Percentiles rank a stretch among this genome's conserved stretches.
These are phyloP conservation scores for Thecophora atra DNA, from an alignment of 2,888 invertebrate genomes.

Conservation along the genomic window DNA sequence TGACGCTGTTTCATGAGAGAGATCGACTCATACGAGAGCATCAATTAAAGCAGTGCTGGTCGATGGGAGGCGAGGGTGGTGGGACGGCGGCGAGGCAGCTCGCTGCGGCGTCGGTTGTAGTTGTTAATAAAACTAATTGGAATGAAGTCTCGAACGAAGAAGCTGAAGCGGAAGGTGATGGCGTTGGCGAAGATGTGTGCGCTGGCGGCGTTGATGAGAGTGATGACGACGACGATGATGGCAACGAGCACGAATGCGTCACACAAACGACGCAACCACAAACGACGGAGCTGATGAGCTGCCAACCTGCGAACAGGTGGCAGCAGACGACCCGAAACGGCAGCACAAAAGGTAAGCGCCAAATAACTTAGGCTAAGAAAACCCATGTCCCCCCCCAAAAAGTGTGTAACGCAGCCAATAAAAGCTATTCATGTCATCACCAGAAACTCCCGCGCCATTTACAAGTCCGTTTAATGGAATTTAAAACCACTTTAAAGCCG, in stretches of 20 bases:
- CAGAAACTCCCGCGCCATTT: constrained; percentile 21
- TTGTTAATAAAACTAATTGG: constrained; percentile 54
- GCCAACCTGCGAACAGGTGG: neutral
- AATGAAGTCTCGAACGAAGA: constrained; percentile 50
- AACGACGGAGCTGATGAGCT: neutral
- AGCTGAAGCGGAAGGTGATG: constrained; percentile 42
- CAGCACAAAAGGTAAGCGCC: neutral
- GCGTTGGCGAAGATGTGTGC: constrained; percentile 18
- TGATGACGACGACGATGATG: neutral
- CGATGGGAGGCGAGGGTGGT: constrained; percentile 20
- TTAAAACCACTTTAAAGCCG: constrained; percentile 51
- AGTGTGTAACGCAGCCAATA: constrained; percentile 3
- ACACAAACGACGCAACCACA: neutral
- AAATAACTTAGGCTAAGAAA: too few species aligned
- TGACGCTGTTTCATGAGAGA: constrained; percentile 65
- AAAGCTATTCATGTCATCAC: neutral
- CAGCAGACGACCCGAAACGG: neutral
- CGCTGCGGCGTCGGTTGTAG: constrained; percentile 28
- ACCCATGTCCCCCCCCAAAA: constrained; percentile 12
- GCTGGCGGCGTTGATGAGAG: constrained; percentile 15
- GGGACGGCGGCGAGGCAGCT: constrained; percentile 1
- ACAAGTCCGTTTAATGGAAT: constrained; percentile 64
- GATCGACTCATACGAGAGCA: constrained; percentile 66
- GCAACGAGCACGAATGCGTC: neutral
- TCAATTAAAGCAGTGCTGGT: constrained; percentile 61